phyloP scores from a whole-genome alignment of 2,888 invertebrate genomes.

The Charanyca ferruginea region DNA sequence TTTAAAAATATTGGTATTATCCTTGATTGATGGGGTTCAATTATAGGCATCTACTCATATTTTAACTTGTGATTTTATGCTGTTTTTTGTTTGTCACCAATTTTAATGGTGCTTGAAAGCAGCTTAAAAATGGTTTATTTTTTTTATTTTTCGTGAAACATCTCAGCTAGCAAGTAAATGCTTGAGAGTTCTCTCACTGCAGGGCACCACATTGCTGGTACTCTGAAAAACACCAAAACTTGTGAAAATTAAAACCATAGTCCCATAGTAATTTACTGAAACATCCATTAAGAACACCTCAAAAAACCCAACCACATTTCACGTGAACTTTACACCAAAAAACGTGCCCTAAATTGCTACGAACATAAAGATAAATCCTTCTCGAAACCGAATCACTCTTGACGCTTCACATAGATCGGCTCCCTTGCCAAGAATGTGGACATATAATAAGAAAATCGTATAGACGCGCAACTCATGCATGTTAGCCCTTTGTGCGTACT shows the following conservation, averaged over 20 bases:
- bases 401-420: constrained; percentile 39
- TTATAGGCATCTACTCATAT: background rate
- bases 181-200: too few relatives aligned
- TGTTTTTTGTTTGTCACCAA: background rate
- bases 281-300: background rate
- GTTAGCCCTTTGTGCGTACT: too few relatives aligned
- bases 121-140: background rate
- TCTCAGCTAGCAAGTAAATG: too few relatives aligned
- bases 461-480: background rate
- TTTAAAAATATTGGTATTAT: constrained; percentile 21
- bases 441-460: background rate
- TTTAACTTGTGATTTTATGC: background rate
- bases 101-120: background rate
- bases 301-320: constrained; percentile 9
- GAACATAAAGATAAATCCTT: constrained; percentile 55
- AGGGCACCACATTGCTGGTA: too few relatives aligned
- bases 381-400: constrained; percentile 49
- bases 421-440: constrained; percentile 27
- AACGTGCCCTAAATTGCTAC: constrained; percentile 42
- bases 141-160: too few relatives aligned
- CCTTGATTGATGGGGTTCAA: constrained; percentile 25
- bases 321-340: constrained; percentile 22
- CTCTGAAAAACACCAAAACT: background rate
- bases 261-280: background rate
- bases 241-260: background rate